Evolutionary conservation across 2,888 invertebrate genomes (phyloP), one percentile per base, ranked within the genome.

Genomic region (Cactoblastis cactorum): DNA sequence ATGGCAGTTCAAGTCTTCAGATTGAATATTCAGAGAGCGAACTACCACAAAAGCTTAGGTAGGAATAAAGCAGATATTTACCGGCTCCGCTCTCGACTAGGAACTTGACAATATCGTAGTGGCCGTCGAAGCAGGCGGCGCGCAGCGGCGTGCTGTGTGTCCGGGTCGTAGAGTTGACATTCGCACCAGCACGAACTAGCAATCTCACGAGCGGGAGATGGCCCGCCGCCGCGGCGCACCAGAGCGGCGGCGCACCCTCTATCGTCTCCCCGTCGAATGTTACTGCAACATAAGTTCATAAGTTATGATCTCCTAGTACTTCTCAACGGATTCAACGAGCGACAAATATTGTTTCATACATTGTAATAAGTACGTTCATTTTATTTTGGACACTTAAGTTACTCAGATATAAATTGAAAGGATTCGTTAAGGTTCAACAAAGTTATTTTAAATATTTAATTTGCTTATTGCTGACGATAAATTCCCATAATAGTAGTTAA

Each of bases 141-240:
- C 98, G 87, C 19, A 98, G 91, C 1, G 98, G 98, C 14, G 98
- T 98, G 61, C 98, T 98, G 84, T 97, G 97, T 18, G 98, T 98
- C 61, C 95, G 92, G 9, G 98, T 98, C 43, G 97, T 97, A 60
- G 96, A 96, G 90, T 99, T 98, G 51, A 99, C 97, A 72, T 95
- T 94, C 49, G 98, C 98, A 45, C 96, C 95, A 56, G 95, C 94
- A 61, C 93, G 92, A 38, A 98, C 94, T 61, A 98, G 89, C 72
- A 97, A 91, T 77, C 94, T 93, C 18, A 98, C 98, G 57, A 98
- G 93, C 46, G 94, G 92, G 63, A 96, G 80, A 86, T 98, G 96
- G 28, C 99, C 98, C 0, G 98, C 98, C 0, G 98, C 99, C 0
- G 98, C 96, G 14, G 98, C 98, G 83, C 98, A 98, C 98, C 98